phyloP scores from a whole-genome alignment of 2,888 invertebrate genomes.

The Chromoteleia sp. region DNA sequence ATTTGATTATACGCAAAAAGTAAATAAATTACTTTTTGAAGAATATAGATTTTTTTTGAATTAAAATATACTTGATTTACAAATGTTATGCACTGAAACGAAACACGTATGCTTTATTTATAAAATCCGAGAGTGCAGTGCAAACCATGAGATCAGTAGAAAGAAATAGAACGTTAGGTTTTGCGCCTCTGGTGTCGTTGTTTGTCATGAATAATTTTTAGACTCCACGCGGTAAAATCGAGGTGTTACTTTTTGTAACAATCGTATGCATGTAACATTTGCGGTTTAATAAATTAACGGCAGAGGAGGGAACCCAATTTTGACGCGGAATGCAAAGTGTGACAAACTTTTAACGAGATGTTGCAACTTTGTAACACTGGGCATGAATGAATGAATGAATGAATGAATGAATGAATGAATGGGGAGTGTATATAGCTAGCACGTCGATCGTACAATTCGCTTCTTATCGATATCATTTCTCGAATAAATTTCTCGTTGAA shows the following conservation, averaged over 20 bases:
- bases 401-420: conserved; percentile 31
- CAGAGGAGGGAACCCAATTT: conserved; percentile 48
- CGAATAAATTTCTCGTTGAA: conserved; percentile 18
- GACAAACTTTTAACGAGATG: conserved; percentile 58
- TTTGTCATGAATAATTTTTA: conserved; percentile 42
- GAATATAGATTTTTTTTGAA: background rate
- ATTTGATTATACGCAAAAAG: too few relatives aligned
- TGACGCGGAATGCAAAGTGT: conserved; percentile 15
- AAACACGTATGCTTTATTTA: conserved; percentile 25
- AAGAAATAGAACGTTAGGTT: conserved; percentile 27
- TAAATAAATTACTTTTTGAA: background rate
- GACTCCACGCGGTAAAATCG: conserved; percentile 20
- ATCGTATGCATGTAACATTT: conserved; percentile 32
- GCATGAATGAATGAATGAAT: conserved; percentile 40
- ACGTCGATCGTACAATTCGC: conserved; percentile 23
- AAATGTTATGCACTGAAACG: conserved; percentile 11
- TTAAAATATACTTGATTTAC: conserved; percentile 2
- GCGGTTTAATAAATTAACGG: conserved; percentile 51
- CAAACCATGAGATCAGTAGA: conserved; percentile 1
- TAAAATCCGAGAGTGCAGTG: conserved; percentile 3
- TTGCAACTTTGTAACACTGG: conserved; percentile 31
- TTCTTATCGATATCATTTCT: conserved; percentile 26
- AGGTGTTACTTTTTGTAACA: conserved; percentile 28
- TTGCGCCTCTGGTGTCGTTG: conserved; percentile 3
- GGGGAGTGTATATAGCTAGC: conserved; percentile 35